phyloP scores from a whole-genome alignment of 1,140 invertebrate genomes.

The Araneus ventricosus region DNA sequence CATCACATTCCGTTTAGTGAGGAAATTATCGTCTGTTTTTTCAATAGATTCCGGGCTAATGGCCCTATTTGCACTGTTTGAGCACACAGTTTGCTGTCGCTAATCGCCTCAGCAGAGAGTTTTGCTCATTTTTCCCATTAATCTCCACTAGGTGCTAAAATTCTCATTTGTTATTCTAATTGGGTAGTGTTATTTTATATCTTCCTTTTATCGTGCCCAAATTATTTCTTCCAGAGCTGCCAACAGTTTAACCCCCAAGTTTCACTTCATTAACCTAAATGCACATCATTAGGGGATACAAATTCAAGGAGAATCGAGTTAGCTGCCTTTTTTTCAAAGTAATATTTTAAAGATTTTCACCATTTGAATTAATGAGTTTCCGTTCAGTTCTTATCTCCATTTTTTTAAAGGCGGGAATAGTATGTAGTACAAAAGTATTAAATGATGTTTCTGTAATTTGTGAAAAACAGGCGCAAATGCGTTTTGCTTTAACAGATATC shows the following conservation, averaged over 20 bases:
- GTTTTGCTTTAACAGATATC: no score
- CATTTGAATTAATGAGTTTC: no score
- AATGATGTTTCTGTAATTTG: no score
- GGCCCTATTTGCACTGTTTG: slow-evolving; percentile 2
- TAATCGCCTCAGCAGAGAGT: slow-evolving; percentile 8
- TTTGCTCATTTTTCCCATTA: slow-evolving; percentile 8
- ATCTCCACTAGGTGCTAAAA: slow-evolving; percentile 45
- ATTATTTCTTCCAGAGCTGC: background rate
- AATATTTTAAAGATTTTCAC: no score
- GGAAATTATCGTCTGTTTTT: background rate
- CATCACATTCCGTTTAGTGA: background rate
- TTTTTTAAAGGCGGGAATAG: no score
- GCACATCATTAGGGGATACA: background rate
- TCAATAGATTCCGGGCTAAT: background rate
- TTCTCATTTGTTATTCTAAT: slow-evolving; percentile 47
- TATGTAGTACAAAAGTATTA: no score
- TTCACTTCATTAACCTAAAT: slow-evolving; percentile 9
- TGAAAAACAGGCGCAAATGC: no score
- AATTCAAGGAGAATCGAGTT: no score
- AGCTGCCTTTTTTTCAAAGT: no score
- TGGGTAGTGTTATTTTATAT: background rate
- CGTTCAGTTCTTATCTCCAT: no score
- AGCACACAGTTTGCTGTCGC: background rate
- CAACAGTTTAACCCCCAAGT: background rate
- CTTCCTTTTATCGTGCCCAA: background rate